phyloP scores from a whole-genome alignment of 2,797 vertebrate genomes.

The Hylomyscus alleni region DNA sequence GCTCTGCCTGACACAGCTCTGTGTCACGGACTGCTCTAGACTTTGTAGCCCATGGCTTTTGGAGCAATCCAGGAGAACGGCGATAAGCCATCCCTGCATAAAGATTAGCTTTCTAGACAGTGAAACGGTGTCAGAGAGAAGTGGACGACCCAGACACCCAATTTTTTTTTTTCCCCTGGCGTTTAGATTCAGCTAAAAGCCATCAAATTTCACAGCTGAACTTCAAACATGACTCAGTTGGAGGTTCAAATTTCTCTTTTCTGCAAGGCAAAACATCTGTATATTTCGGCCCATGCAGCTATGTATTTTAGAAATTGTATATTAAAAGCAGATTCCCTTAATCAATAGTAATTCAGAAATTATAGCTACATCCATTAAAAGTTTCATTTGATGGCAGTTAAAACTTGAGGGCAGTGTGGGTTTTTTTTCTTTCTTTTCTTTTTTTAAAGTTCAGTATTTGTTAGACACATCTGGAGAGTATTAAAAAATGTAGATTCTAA shows the following conservation, averaged over 20 bases:
- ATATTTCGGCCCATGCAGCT: slow-evolving; percentile 31
- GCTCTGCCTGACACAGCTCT: slow-evolving; percentile 71
- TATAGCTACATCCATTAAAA: slow-evolving; percentile 63
- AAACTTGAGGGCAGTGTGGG: slow-evolving; percentile 39
- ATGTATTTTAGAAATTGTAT: slow-evolving; percentile 25
- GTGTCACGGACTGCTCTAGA: slow-evolving; percentile 75
- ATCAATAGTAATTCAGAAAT: slow-evolving; percentile 67
- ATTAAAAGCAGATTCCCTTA: slow-evolving; percentile 64
- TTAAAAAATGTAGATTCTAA: slow-evolving; percentile 72
- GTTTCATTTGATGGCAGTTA: slow-evolving; percentile 70
- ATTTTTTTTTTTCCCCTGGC: background rate
- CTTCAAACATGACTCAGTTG: slow-evolving; percentile 64
- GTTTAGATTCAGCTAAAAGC: slow-evolving; percentile 67
- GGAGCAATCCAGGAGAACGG: slow-evolving; percentile 56
- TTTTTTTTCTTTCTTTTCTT: background rate
- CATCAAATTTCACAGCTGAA: slow-evolving; percentile 76
- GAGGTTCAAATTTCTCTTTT: slow-evolving; percentile 56
- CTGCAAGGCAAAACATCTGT: background rate
- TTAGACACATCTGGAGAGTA: slow-evolving; percentile 69
- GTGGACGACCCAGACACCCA: background rate
- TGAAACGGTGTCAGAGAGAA: background rate
- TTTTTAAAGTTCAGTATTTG: slow-evolving; percentile 41
- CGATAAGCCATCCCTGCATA: slow-evolving; percentile 64
- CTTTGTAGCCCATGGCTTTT: slow-evolving; percentile 72
- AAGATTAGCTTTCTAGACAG: slow-evolving; percentile 69